phyloP scores from a whole-genome alignment of 2,888 invertebrate species.

The Hirtodrosophila trivittata region DNA sequence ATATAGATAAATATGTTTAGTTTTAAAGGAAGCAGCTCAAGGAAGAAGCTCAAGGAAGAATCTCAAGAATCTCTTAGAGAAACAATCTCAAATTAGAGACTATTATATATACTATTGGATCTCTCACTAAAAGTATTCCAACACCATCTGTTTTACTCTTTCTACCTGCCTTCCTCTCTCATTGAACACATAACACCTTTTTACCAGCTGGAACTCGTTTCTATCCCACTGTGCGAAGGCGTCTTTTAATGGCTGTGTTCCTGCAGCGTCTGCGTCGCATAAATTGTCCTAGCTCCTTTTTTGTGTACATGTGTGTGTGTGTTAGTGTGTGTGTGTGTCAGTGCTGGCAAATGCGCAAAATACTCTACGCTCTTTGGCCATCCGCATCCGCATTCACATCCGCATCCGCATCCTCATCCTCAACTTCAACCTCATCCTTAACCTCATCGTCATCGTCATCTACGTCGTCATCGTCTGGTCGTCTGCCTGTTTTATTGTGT shows the following conservation, averaged over 20 bases:
- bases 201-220: neutral
- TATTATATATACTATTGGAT: no score
- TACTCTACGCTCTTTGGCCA: slow-evolving; percentile 46
- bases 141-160: no score
- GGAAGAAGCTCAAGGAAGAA: no score
- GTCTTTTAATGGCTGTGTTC: slow-evolving; percentile 15
- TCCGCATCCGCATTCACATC: slow-evolving; percentile 26
- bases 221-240: slow-evolving; percentile 32
- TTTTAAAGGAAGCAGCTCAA: no score
- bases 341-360: slow-evolving; percentile 52
- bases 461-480: slow-evolving; percentile 37
- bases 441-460: slow-evolving; percentile 11
- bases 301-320: slow-evolving; percentile 4
- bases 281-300: slow-evolving; percentile 60
- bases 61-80: no score
- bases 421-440: neutral
- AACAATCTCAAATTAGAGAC: no score
- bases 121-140: no score
- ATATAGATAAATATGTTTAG: no score
- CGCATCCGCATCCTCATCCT: neutral
- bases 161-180: no score
- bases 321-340: slow-evolving; percentile 2
- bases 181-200: no score
- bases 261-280: slow-evolving; percentile 61
- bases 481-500: slow-evolving; percentile 54